Evolutionary conservation across 2,797 vertebrate genomes (phyloP), one percentile per base, ranked within the genome.

Genomic region (Betta splendens): DNA sequence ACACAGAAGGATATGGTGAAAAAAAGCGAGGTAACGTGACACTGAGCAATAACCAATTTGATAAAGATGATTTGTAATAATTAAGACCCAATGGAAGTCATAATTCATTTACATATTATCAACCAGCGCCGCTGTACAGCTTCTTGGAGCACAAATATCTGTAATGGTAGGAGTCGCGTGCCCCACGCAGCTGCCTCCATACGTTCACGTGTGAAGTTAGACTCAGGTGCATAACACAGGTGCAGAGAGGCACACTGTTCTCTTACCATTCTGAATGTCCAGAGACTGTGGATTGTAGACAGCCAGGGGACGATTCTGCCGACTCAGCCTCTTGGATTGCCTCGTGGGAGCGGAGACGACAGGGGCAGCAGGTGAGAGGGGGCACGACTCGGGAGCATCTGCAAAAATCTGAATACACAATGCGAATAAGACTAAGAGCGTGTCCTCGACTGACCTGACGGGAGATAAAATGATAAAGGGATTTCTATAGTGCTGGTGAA

Each of bases 181-280:
- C 4, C 11, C 2, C 1, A 33, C 17, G 33, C 12, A 25, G 32
- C 51, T 22, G 23, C 15, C 58, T 31, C 23, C 38, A 66, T 15
- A 44, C 28, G 20, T 17, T 39, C 42, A 32, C 44, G 45, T 40
- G 16, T 40, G 31, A 40, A 63, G 55, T 43, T 31, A 13, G 25
- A 45, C 17, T 33, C 25, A 71, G 43, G 60, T 64, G 46, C 42
- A 56, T 5, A 25, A 48, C 20, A 33, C 22, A 72, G 43, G 60
- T 64, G 44, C 42, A 54, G 20, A 32, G 25, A 43, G 53, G 42
- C 31, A 47, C 15, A 67, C n/a, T n/a, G n/a, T n/a, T 56, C 55
- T 79, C 92, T 93, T 93, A 98, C 97, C 95, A 74, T 93, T 92
- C 84, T 96, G 94, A 69, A 98, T 88, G 84, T 98, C 94, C 57